phyloP scores from a whole-genome alignment of 2,797 vertebrate species.

The Euthynnus affinis region DNA sequence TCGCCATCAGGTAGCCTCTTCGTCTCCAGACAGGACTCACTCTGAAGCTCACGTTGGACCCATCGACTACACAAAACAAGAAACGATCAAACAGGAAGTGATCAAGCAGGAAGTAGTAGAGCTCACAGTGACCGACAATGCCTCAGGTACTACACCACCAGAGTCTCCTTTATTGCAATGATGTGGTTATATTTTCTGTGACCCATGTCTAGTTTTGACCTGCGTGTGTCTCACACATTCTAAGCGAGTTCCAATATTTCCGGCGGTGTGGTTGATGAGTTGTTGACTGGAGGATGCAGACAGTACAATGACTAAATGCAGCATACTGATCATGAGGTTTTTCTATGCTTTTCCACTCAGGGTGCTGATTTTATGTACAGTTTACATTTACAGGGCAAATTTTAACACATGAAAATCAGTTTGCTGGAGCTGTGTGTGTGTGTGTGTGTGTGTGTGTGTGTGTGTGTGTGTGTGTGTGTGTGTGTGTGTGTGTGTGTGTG shows the following conservation, averaged over 20 bases:
- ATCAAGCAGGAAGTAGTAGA: slow-evolving; percentile 66
- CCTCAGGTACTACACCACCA: slow-evolving; percentile 68
- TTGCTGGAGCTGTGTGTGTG: too few relatives aligned
- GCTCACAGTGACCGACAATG: slow-evolving; percentile 85
- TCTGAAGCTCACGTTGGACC: slow-evolving; percentile 11
- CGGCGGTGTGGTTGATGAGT: neutral
- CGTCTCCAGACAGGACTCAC: slow-evolving; percentile 33
- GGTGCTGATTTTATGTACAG: too few relatives aligned
- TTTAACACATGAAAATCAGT: too few relatives aligned
- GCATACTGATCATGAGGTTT: too few relatives aligned
- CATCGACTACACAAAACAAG: slow-evolving; percentile 51
- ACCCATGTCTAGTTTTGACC: neutral
- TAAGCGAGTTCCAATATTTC: too few relatives aligned
- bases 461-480: too few relatives aligned
- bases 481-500: too few relatives aligned
- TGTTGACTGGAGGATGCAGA: neutral
- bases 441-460: too few relatives aligned
- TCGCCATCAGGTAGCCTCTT: slow-evolving; percentile 41
- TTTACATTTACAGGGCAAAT: too few relatives aligned
- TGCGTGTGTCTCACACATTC: too few relatives aligned
- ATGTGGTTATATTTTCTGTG: neutral
- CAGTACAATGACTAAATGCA: neutral
- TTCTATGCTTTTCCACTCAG: too few relatives aligned
- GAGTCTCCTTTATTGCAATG: neutral
- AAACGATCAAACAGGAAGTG: slow-evolving; percentile 38